Conservation (phyloP, 2,113 vertebrate genomes). For the Gnathonemus longibarbis region DNA sequence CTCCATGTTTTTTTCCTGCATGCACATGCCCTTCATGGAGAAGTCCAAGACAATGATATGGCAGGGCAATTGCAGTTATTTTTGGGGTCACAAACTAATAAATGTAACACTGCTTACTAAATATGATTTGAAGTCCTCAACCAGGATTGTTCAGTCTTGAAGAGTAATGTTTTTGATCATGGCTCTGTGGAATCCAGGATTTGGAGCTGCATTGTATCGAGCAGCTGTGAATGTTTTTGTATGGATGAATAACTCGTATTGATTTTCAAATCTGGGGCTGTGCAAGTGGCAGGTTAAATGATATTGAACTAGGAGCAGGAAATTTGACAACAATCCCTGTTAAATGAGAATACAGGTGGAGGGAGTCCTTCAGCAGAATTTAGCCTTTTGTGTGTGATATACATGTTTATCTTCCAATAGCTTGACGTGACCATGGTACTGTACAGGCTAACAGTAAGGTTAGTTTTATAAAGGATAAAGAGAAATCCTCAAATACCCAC, state of each 20-base stretch:
- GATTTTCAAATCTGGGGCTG: conserved; percentile 44
- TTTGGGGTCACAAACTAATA: background rate
- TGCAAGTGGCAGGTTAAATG: conserved; percentile 39
- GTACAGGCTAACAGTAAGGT: conserved; percentile 32
- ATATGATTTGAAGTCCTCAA: background rate
- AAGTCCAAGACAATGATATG: background rate
- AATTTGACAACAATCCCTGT: conserved; percentile 45
- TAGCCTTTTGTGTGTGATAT: background rate
- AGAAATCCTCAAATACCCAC: conserved; percentile 11
- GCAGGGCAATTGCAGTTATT: background rate
- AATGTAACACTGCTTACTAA: conserved; percentile 1
- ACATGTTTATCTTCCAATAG: conserved; percentile 17
- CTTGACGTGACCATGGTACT: conserved; percentile 36
- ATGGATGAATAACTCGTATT: conserved; percentile 43
- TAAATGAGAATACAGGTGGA: conserved; percentile 42
- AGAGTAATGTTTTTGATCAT: conserved; percentile 7
- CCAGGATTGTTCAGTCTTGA: background rate
- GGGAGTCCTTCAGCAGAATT: conserved; percentile 15
- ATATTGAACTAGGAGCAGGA: conserved; percentile 42
- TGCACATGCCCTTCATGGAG: background rate
- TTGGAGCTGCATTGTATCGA: conserved; percentile 34
- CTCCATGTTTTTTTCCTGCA: background rate
- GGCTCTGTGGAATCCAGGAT: background rate
- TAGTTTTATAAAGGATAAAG: conserved; percentile 38
- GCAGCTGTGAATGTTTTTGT: conserved; percentile 38